These are phyloP conservation scores for Antheraea assamensis DNA, from an alignment of 2,888 invertebrate species.

Conservation along the genomic window DNA sequence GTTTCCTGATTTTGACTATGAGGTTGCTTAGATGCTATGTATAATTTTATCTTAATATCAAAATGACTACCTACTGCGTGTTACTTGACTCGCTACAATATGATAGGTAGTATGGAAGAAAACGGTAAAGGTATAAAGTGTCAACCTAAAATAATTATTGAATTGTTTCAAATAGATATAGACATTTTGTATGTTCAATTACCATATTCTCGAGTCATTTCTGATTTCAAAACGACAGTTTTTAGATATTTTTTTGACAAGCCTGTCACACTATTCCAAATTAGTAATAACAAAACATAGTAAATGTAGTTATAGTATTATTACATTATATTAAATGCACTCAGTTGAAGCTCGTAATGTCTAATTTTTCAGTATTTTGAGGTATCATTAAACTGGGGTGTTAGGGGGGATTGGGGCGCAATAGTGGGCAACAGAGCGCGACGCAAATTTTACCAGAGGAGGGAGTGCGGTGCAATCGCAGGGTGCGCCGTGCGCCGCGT, in stretches of 20 bases:
- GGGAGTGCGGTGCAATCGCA: slow-evolving; percentile 73
- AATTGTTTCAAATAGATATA: no score
- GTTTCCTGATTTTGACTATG: background rate
- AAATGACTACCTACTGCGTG: background rate
- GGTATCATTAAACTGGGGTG: slow-evolving; percentile 21
- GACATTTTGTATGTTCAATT: no score
- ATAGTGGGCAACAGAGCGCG: slow-evolving; percentile 41
- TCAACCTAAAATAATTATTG: no score
- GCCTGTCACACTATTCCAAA: no score
- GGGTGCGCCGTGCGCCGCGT: slow-evolving; percentile 65
- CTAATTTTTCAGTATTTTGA: slow-evolving; percentile 4
- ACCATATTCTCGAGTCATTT: no score
- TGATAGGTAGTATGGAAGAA: no score
- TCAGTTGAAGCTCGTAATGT: background rate
- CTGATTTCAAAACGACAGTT: no score
- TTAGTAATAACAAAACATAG: background rate
- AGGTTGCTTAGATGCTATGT: background rate
- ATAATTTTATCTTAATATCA: background rate
- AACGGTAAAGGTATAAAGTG: no score
- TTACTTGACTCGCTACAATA: background rate
- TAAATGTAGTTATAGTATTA: background rate
- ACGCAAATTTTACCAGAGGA: slow-evolving; percentile 40
- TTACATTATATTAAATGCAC: background rate
- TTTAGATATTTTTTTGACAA: no score
- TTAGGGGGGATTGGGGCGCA: slow-evolving; percentile 32